Conservation (phyloP, 1,140 invertebrate genomes). For the Papilio machaon region DNA sequence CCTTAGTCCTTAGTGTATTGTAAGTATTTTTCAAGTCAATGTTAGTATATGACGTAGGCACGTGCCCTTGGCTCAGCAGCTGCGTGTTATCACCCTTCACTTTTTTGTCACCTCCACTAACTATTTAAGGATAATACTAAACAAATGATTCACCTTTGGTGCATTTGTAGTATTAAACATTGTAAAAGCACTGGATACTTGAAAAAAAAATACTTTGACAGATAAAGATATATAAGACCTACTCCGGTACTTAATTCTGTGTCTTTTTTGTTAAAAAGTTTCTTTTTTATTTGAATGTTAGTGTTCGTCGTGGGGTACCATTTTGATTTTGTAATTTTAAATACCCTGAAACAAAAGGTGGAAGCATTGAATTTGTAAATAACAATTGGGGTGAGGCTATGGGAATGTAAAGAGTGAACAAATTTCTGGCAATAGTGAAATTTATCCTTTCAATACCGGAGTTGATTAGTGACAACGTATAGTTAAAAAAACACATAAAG, state of each 20-base stretch:
- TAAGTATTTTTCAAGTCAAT: not conserved
- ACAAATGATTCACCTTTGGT: not conserved
- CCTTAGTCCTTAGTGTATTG: not conserved
- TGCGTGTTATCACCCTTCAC: slow-evolving; percentile 6
- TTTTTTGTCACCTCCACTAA: slow-evolving; percentile 17
- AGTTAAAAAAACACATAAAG: not conserved
- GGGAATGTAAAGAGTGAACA: too few species aligned
- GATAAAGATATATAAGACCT: too few species aligned
- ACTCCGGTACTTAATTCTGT: too few species aligned
- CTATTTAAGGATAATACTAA: slow-evolving; percentile 9
- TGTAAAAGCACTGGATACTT: not conserved
- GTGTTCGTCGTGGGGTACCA: too few species aligned
- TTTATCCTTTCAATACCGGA: not conserved
- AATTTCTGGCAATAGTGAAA: not conserved
- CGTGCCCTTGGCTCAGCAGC: not conserved
- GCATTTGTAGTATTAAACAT: not conserved
- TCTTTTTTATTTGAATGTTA: too few species aligned
- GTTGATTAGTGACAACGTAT: not conserved
- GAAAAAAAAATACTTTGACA: not conserved
- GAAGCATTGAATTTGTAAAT: too few species aligned
- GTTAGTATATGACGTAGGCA: not conserved
- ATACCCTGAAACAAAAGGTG: too few species aligned
- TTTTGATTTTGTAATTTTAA: too few species aligned
- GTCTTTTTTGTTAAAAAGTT: too few species aligned
- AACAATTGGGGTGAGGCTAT: too few species aligned